Percentiles rank a stretch among this genome's conserved stretches.
These are phyloP conservation scores for Cephalopachus bancanus DNA, from an alignment of 2,797 vertebrate species.

Conservation along the genomic window DNA sequence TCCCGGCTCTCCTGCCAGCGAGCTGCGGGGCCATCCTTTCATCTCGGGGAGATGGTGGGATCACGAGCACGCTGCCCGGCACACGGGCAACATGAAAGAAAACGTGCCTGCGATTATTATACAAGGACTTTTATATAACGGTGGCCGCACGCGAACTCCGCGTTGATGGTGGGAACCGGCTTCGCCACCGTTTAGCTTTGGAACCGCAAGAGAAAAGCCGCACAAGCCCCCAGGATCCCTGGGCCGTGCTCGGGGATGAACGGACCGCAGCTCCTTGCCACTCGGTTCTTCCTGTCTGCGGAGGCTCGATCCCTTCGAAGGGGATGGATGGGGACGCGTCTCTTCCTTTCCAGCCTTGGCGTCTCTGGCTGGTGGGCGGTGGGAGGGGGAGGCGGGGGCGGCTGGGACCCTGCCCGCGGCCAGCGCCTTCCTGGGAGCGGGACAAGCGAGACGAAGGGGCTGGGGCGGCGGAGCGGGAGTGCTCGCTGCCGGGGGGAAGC, in stretches of 20 bases:
- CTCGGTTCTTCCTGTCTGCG: not conserved
- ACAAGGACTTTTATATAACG: not conserved
- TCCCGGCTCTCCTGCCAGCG: not conserved
- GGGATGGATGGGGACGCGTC: not conserved
- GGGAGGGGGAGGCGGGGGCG: not conserved
- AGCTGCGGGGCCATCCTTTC: not conserved
- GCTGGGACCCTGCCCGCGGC: not conserved
- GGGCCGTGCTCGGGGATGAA: not conserved
- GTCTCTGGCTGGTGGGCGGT: not conserved
- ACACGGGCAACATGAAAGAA: not conserved
- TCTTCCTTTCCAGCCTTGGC: not conserved
- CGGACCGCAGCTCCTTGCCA: not conserved
- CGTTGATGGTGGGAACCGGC: not conserved
- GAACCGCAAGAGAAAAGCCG: slow-evolving; percentile 11
- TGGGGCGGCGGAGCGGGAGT: not conserved
- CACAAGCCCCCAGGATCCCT: not conserved
- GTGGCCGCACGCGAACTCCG: not conserved
- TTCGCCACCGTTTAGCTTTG: not conserved
- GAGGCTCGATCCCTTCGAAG: not conserved
- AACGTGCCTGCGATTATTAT: not conserved
- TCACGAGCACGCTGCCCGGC: not conserved
- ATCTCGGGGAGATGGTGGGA: no score
- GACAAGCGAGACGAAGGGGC: not conserved
- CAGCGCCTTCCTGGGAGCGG: not conserved
- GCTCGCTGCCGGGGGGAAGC: not conserved